Base-by-base conservation (phyloP, 2,888 invertebrate species). In the Drosophila yooni region DNA sequence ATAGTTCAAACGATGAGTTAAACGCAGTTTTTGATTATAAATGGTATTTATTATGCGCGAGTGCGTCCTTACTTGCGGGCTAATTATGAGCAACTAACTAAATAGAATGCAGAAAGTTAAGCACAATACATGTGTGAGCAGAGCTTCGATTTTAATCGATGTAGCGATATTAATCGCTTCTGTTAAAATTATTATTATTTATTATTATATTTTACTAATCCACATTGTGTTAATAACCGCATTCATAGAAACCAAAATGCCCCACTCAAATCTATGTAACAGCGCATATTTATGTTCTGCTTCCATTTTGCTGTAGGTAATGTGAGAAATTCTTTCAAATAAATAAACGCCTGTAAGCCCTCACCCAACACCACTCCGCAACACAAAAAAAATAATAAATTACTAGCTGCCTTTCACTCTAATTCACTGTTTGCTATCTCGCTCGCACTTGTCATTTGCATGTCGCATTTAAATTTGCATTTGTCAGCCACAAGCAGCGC, bases 391-490 rank as follows among this genome's bases (percentile, higher is more conserved):
- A 13, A 48, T 18, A 18, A 15, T 29, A 2, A 60, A 33, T 58
- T 46, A 4, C 1, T 18, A 29, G 43, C 25, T 46, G 43, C 33
- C 52, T 36, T 25, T 29, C 27, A 6, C 38, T 46, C 15, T 36
- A 34, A 4, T 48, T 61, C 40, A 13, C 21, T 27, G 25, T 56
- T 29, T 4, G 36, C 74, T 61, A 52, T 81, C 71, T 68, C 64
- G 27, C 72, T 76, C 67, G 52, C 65, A 79, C 72, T 81, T 84
- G 82, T 79, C 82, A 82, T 76, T 84, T 76, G 70, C 71, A 61
- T 75, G 81, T 83, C 87, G 63, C 75, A 82, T 77, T 82, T 78
- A 81, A 73, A 76, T 79, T 84, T 76, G 76, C 88, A 89, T 85
- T 79, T 78, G 65, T 81, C 82, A 79, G 57, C n/a, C 51, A 53